Evolutionary conservation across 2,888 invertebrate genomes (phyloP).

Genomic region (Sclerodermus sp.): DNA sequence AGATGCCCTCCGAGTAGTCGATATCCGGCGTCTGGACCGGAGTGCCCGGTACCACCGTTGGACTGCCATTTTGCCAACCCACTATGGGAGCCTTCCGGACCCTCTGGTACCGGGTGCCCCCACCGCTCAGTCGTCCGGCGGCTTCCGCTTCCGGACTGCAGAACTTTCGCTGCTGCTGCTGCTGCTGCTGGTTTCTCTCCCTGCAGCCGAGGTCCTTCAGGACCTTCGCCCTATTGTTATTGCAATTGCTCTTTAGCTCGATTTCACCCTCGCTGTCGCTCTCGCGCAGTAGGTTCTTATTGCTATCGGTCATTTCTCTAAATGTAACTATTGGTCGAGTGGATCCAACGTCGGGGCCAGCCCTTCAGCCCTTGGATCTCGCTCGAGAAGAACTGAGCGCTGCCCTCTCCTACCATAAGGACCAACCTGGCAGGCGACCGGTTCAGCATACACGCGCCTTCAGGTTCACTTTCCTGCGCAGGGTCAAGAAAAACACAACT

Average conservation of each 20-base stretch:
- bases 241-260: slow-evolving; percentile 14
- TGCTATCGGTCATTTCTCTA: slow-evolving; percentile 46
- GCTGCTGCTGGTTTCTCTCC: slow-evolving; percentile 1
- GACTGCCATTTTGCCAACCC: slow-evolving; percentile 51
- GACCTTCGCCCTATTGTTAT: too few species aligned
- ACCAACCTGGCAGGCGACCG: slow-evolving; percentile 32
- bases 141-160: too few species aligned
- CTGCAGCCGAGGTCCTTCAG: slow-evolving; percentile 24
- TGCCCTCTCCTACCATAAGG: slow-evolving; percentile 52
- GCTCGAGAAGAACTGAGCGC: slow-evolving; percentile 34
- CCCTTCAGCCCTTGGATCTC: slow-evolving; percentile 51
- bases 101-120: too few species aligned
- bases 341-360: slow-evolving; percentile 53
- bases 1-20: slow-evolving; percentile 8
- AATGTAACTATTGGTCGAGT: slow-evolving; percentile 46
- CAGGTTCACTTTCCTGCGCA: slow-evolving; percentile 29
- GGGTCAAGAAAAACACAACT: neutral
- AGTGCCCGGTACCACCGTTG: slow-evolving; percentile 42
- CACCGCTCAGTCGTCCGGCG: too few species aligned
- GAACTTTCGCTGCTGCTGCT: too few species aligned
- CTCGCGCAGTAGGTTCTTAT: slow-evolving; percentile 31
- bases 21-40: slow-evolving; percentile 20
- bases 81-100: slow-evolving; percentile 49
- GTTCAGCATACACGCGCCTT: slow-evolving; percentile 49
- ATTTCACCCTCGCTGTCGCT: slow-evolving; percentile 4